Evolutionary conservation across 1,140 invertebrate genomes (phyloP).

Genomic region (Popillia japonica): DNA sequence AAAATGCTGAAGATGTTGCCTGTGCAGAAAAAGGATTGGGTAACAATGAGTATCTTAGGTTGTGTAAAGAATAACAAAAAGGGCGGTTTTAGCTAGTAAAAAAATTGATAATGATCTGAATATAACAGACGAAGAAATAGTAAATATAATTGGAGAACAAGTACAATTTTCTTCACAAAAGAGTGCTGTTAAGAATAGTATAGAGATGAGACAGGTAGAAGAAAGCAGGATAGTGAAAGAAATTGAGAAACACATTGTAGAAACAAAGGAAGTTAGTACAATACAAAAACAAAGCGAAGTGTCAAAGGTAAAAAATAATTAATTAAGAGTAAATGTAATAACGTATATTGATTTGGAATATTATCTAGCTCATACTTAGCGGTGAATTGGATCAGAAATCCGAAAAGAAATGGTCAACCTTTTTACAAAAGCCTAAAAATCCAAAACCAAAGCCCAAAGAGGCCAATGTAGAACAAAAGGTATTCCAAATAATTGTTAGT

Average conservation of each 20-base stretch:
- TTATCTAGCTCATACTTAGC: background rate
- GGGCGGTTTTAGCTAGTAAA: background rate
- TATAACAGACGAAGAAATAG: constrained; percentile 45
- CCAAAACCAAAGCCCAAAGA: constrained; percentile 67
- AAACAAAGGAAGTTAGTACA: constrained; percentile 23
- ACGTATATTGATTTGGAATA: background rate
- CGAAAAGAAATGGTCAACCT: constrained; percentile 73
- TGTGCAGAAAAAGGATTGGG: background rate
- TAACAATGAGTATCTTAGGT: background rate
- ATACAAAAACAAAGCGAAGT: constrained; percentile 1
- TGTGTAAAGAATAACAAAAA: background rate
- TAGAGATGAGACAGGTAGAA: background rate
- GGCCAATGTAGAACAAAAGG: constrained; percentile 49
- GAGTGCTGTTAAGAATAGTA: background rate
- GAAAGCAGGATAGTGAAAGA: background rate
- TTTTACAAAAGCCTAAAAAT: constrained; percentile 73
- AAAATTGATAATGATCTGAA: constrained; percentile 40
- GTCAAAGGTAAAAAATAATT: background rate
- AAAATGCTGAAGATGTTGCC: constrained; percentile 22
- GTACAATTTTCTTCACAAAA: constrained; percentile 33
- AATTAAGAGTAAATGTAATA: background rate
- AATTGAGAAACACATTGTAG: background rate
- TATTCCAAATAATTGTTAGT: background rate
- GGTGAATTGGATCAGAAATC: background rate
- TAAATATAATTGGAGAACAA: constrained; percentile 29